phyloP scores from a whole-genome alignment of 2,888 invertebrate species.

The Tortricodes alternella region DNA sequence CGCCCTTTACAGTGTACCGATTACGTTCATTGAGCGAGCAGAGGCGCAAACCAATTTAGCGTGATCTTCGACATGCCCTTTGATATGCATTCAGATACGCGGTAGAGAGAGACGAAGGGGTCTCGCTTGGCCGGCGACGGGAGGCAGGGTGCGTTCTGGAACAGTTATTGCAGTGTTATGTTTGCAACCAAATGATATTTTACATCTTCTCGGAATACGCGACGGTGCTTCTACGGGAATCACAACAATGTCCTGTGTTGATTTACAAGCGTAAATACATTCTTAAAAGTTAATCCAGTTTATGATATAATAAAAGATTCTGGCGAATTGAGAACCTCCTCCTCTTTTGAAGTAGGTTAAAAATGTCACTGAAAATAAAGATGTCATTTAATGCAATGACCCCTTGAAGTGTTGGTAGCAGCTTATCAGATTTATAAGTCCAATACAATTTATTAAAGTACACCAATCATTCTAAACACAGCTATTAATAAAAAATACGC shows the following conservation, averaged over 20 bases:
- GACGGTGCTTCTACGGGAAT: constrained; percentile 16
- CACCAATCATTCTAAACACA: no score
- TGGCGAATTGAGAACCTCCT: no score
- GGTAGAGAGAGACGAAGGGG: not conserved
- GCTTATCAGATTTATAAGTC: no score
- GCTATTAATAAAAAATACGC: not conserved
- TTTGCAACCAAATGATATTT: constrained; percentile 25
- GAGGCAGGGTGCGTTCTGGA: constrained; percentile 21
- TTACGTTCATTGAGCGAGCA: constrained; percentile 54
- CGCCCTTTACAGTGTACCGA: constrained; percentile 54
- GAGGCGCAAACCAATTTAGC: constrained; percentile 34
- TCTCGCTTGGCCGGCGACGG: constrained; percentile 3
- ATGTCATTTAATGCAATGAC: no score
- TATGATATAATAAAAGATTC: no score
- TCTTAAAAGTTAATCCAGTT: constrained; percentile 3
- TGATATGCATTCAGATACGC: constrained; percentile 6
- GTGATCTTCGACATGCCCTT: constrained; percentile 32
- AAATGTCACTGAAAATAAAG: no score
- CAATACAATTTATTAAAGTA: no score
- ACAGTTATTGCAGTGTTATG: constrained; percentile 24
- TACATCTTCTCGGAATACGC: constrained; percentile 26
- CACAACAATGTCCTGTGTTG: constrained; percentile 10
- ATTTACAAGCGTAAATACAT: constrained; percentile 18
- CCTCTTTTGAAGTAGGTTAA: no score
- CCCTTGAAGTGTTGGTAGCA: no score